A percentile compares a stretch with the other conserved stretches of the same genome.
These are phyloP conservation scores for Rhynchomys soricoides DNA, from an alignment of 2,113 vertebrate genomes.

Conservation along the genomic window DNA sequence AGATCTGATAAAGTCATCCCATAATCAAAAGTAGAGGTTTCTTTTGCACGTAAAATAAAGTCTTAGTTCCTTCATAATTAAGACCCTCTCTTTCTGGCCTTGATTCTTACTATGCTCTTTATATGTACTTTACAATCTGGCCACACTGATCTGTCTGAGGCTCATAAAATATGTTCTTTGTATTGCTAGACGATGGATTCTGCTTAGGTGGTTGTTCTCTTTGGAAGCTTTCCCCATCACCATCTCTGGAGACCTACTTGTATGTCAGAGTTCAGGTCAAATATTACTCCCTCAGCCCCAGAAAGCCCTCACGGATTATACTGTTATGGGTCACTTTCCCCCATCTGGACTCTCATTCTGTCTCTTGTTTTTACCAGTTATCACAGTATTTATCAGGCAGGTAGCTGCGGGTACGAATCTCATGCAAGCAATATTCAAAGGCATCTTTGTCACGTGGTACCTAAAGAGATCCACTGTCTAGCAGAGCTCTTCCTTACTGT, in stretches of 20 bases:
- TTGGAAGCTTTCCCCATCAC: neutral
- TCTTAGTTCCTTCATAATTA: neutral
- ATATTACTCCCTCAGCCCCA: neutral
- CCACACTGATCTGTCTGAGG: neutral
- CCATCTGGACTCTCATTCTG: neutral
- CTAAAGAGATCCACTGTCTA: neutral
- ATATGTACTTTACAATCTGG: neutral
- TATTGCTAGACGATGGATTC: neutral
- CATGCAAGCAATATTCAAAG: neutral
- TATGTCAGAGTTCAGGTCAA: neutral
- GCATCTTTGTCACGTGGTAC: neutral
- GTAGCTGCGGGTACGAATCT: neutral
- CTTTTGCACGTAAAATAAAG: neutral
- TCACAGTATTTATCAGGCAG: neutral
- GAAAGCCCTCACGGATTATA: neutral
- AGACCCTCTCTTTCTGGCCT: neutral
- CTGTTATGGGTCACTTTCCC: neutral
- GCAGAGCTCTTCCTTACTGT: neutral
- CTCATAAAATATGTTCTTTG: neutral
- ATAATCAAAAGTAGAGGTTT: neutral
- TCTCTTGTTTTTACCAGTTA: neutral
- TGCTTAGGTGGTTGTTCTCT: neutral
- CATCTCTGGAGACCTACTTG: neutral
- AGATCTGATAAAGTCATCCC: neutral
- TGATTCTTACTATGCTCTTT: neutral